These are phyloP conservation scores for Paralichthys olivaceus DNA, from an alignment of 2,113 vertebrate genomes.

Conservation along the genomic window DNA sequence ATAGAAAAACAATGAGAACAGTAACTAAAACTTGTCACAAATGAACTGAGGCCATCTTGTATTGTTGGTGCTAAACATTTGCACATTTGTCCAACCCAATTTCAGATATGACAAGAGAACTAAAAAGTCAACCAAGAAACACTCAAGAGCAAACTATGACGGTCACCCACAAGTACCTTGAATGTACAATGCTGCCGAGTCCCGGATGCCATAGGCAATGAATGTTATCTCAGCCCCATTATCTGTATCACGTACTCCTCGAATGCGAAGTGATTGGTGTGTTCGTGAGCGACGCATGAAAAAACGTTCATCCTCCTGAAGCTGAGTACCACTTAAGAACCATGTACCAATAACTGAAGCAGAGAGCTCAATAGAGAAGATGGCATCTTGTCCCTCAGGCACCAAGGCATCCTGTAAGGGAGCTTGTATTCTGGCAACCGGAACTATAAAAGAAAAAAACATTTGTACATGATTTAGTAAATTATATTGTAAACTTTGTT, in stretches of 20 bases:
- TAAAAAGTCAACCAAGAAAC: background rate
- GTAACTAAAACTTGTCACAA: background rate
- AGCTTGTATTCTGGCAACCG: conserved; percentile 88
- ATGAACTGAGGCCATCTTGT: background rate
- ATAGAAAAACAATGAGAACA: conserved; percentile 30
- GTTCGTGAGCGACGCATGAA: conserved; percentile 76
- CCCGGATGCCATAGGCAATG: conserved; percentile 84
- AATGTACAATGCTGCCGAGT: conserved; percentile 90
- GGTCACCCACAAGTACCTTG: conserved; percentile 83
- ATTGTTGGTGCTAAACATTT: background rate
- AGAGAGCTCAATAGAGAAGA: conserved; percentile 91
- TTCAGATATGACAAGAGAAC: background rate
- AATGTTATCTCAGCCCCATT: conserved; percentile 89
- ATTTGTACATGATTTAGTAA: background rate
- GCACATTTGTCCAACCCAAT: background rate
- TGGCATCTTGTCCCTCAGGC: conserved; percentile 84
- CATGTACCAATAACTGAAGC: conserved; percentile 87
- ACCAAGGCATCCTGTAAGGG: conserved; percentile 87
- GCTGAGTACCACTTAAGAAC: conserved; percentile 87
- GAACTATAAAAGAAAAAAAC: conserved; percentile 80
- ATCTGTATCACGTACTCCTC: conserved; percentile 80
- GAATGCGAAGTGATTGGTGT: conserved; percentile 88
- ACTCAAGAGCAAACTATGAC: background rate
- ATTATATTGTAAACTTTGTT: background rate
- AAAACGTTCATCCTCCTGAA: conserved; percentile 84